These are phyloP conservation scores for Lysandra bellargus DNA, from an alignment of 2,888 invertebrate species.

Conservation along the genomic window DNA sequence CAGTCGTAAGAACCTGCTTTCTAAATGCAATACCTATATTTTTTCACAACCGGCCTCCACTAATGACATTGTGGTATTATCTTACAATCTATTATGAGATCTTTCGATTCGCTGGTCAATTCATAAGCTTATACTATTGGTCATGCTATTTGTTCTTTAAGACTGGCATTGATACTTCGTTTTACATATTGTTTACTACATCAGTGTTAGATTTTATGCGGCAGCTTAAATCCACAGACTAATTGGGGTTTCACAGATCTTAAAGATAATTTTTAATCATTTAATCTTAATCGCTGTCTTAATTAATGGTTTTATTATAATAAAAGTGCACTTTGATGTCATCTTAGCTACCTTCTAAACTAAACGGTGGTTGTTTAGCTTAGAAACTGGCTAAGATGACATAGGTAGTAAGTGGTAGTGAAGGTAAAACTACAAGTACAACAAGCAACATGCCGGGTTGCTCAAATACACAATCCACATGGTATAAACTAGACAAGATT, in stretches of 20 bases:
- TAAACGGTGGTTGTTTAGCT: background rate
- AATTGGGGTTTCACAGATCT: background rate
- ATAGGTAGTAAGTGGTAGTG: background rate
- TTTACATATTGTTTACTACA: background rate
- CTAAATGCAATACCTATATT: conserved; percentile 31
- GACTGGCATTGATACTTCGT: background rate
- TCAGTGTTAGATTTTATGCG: background rate
- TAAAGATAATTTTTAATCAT: background rate
- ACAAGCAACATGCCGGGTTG: background rate
- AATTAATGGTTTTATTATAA: background rate
- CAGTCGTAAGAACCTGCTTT: conserved; percentile 41
- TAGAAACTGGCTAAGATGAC: background rate
- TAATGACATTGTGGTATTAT: conserved; percentile 15
- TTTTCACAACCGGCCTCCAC: conserved; percentile 13
- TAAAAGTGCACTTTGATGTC: background rate
- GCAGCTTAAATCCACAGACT: background rate
- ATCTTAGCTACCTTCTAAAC: no score
- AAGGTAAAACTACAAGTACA: background rate
- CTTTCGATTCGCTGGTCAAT: conserved; percentile 3
- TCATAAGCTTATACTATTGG: background rate
- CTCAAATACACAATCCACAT: background rate
- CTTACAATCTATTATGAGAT: conserved; percentile 24
- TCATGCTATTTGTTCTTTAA: background rate
- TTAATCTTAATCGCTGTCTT: background rate
- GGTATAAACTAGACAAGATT: conserved; percentile 4